These are phyloP conservation scores for Ammospiza caudacuta DNA, from an alignment of 2,113 vertebrate genomes.

Conservation along the genomic window DNA sequence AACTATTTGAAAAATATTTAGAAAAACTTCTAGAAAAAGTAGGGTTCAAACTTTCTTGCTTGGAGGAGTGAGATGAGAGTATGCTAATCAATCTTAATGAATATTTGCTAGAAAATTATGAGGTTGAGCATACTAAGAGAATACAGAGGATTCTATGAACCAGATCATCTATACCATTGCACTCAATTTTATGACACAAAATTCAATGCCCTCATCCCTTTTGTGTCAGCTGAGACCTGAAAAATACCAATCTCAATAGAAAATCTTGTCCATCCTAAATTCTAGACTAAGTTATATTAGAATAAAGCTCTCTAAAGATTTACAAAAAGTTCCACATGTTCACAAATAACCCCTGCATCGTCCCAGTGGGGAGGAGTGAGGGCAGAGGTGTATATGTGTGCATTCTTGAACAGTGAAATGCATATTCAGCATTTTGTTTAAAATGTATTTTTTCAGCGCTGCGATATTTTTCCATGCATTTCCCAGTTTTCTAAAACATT, in stretches of 20 bases:
- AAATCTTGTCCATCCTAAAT: background rate
- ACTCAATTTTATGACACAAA: background rate
- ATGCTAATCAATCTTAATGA: background rate
- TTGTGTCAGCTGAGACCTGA: background rate
- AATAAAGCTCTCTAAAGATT: background rate
- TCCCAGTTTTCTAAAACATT: background rate
- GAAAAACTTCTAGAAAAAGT: background rate
- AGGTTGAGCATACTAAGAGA: background rate
- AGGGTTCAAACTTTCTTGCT: background rate
- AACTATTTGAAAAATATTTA: background rate
- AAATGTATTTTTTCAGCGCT: too few relatives aligned
- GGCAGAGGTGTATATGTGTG: background rate
- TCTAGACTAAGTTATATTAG: accelerated
- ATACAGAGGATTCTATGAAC: background rate
- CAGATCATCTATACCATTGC: background rate
- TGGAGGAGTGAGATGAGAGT: background rate
- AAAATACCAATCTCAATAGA: background rate
- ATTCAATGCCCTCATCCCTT: background rate
- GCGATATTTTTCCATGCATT: background rate
- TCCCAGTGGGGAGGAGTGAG: background rate
- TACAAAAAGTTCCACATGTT: background rate
- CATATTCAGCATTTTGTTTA: too few relatives aligned
- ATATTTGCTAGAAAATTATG: background rate
- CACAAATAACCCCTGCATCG: background rate
- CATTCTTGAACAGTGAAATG: too few relatives aligned